A percentile compares a stretch with the other conserved stretches of the same genome.
These are phyloP conservation scores for Sus scrofa DNA, from an alignment of 2,113 vertebrate genomes.

Conservation along the genomic window DNA sequence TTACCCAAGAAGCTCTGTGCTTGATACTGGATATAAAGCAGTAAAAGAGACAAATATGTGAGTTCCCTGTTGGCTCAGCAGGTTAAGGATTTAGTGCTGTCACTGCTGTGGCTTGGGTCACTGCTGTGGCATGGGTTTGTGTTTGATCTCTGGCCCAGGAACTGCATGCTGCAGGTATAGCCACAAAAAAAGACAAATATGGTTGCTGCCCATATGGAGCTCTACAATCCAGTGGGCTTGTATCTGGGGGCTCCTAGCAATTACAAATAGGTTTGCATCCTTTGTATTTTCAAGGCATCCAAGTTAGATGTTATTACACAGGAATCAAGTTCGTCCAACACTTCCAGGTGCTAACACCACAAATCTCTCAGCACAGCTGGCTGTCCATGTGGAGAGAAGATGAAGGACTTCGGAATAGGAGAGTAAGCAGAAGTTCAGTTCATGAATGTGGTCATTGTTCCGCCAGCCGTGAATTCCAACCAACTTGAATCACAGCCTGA, in stretches of 20 bases:
- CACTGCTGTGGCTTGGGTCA: too few species aligned
- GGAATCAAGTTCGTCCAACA: slow-evolving; percentile 37
- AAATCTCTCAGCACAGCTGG: slow-evolving; percentile 56
- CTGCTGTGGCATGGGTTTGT: too few species aligned
- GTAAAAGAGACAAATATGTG: background rate
- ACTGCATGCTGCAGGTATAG: too few species aligned
- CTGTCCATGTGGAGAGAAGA: slow-evolving; percentile 42
- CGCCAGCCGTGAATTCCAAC: slow-evolving; percentile 66
- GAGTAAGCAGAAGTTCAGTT: slow-evolving; percentile 66
- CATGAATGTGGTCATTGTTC: slow-evolving; percentile 76
- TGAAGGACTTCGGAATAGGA: slow-evolving; percentile 61
- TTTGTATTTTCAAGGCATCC: slow-evolving; percentile 40
- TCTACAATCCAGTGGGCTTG: background rate
- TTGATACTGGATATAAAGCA: slow-evolving; percentile 27
- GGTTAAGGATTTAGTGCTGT: too few species aligned
- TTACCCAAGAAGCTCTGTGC: background rate
- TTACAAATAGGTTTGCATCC: background rate
- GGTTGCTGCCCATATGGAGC: background rate
- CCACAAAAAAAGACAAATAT: background rate
- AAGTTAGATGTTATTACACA: slow-evolving; percentile 22
- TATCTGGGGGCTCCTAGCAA: background rate
- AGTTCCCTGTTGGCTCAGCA: too few species aligned
- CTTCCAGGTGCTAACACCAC: slow-evolving; percentile 65
- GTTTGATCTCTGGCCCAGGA: too few species aligned
- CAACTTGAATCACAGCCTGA: slow-evolving; percentile 55